Percentiles rank a stretch among this genome's conserved stretches.
These are phyloP conservation scores for Dallia pectoralis DNA, from an alignment of 2,797 vertebrate genomes.

Conservation along the genomic window DNA sequence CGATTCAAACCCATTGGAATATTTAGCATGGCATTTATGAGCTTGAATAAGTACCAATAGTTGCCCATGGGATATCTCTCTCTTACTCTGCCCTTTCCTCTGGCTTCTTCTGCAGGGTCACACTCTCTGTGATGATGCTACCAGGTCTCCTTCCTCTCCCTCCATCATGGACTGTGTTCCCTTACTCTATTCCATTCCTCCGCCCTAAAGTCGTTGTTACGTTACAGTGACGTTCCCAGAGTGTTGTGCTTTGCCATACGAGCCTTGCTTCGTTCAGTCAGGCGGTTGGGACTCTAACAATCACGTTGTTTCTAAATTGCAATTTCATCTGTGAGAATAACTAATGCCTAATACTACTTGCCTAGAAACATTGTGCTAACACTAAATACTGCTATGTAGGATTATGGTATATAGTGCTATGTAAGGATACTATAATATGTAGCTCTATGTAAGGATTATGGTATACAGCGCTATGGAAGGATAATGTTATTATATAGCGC, in stretches of 20 bases:
- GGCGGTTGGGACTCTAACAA: background rate
- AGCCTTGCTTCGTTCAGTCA: background rate
- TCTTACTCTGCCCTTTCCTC: conserved; percentile 13
- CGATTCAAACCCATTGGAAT: too few species aligned
- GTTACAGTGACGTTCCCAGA: conserved; percentile 1
- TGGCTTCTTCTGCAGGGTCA: conserved; percentile 41
- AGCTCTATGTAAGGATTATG: too few species aligned
- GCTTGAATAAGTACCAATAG: too few species aligned
- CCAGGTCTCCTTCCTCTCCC: conserved; percentile 19
- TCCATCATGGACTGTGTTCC: conserved; percentile 1
- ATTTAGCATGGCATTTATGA: too few species aligned
- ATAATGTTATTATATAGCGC: too few species aligned
- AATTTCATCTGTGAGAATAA: background rate
- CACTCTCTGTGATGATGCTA: background rate
- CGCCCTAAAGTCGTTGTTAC: conserved; percentile 1
- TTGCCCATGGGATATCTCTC: background rate
- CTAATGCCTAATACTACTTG: background rate
- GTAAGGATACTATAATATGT: too few species aligned
- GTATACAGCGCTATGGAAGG: too few species aligned
- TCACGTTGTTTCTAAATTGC: conserved; percentile 14
- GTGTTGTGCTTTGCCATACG: background rate
- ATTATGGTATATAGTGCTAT: background rate
- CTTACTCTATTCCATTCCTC: conserved; percentile 6
- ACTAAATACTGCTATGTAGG: background rate
- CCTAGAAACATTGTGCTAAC: background rate